Conservation (phyloP, 2,797 vertebrate genomes). For the Sebastes cheni region DNA sequence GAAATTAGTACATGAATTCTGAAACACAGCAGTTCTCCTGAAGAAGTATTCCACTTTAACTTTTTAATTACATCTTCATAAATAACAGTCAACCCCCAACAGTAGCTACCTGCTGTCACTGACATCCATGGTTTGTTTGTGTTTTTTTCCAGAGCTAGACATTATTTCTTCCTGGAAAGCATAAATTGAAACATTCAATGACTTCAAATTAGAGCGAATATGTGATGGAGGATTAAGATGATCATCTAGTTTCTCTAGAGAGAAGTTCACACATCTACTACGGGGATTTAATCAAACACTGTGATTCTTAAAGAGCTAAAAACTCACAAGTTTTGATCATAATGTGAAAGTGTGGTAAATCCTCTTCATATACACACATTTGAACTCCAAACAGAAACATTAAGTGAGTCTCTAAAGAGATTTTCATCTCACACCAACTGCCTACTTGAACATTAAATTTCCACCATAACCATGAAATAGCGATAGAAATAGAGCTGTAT, state of each 20-base stretch:
- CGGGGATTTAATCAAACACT: neutral
- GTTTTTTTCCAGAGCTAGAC: neutral
- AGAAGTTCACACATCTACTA: neutral
- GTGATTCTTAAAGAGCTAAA: neutral
- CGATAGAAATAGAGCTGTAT: conserved; percentile 13
- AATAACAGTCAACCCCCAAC: conserved; percentile 43
- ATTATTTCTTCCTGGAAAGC: conserved; percentile 4
- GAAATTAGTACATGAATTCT: conserved; percentile 27
- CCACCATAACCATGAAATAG: conserved; percentile 13
- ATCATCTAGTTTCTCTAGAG: neutral
- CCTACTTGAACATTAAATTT: neutral
- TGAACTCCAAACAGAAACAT: conserved; percentile 5
- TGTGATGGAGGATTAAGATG: neutral
- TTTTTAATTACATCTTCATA: conserved; percentile 24
- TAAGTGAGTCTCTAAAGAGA: conserved; percentile 9
- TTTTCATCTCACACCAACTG: conserved; percentile 21
- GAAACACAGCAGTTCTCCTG: conserved; percentile 39
- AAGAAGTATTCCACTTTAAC: neutral
- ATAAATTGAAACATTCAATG: conserved; percentile 1
- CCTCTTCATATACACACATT: conserved; percentile 1
- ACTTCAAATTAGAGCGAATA: conserved; percentile 15
- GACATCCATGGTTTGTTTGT: neutral
- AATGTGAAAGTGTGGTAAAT: neutral
- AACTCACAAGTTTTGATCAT: conserved; percentile 7
- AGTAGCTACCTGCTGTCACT: conserved; percentile 23